Evolutionary conservation across 2,113 vertebrate genomes (phyloP).

Genomic region (Pterocles orientalis): DNA sequence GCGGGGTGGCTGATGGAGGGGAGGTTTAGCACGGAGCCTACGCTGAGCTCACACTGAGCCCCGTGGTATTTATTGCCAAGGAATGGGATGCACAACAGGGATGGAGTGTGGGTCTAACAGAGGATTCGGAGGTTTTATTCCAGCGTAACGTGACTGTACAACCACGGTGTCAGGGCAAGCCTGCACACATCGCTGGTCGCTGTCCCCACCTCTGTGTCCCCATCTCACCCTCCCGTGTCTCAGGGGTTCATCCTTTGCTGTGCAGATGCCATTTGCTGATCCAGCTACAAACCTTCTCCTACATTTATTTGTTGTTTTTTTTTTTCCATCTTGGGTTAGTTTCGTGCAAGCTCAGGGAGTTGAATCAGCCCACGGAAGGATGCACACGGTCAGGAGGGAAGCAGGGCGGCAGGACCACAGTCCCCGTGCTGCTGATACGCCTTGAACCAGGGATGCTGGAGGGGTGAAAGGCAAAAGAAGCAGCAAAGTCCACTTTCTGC

Average conservation of each 20-base stretch:
- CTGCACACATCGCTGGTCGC: not conserved
- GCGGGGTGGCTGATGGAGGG: not conserved
- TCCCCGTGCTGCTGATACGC: not conserved
- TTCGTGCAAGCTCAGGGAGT: not conserved
- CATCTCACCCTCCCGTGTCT: accelerated
- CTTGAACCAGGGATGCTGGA: not conserved
- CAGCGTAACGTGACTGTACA: accelerated
- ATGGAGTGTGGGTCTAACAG: not conserved
- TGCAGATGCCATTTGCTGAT: not conserved
- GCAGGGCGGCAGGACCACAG: not conserved
- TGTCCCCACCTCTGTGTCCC: not conserved
- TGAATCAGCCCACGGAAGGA: not conserved
- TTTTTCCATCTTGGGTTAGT: not conserved
- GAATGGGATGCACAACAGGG: not conserved
- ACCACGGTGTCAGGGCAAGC: not conserved
- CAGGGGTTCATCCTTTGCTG: not conserved
- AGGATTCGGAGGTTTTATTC: not conserved
- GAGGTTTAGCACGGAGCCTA: not conserved
- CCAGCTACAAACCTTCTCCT: not conserved
- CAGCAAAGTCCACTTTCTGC: not conserved
- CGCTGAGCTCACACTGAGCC: accelerated
- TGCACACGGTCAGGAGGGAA: not conserved
- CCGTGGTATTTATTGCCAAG: not conserved
- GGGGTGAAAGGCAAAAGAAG: not conserved
- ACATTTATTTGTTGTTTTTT: not conserved